phyloP scores from a whole-genome alignment of 2,888 invertebrate species.

The Harpagoxenus sublaevis region DNA sequence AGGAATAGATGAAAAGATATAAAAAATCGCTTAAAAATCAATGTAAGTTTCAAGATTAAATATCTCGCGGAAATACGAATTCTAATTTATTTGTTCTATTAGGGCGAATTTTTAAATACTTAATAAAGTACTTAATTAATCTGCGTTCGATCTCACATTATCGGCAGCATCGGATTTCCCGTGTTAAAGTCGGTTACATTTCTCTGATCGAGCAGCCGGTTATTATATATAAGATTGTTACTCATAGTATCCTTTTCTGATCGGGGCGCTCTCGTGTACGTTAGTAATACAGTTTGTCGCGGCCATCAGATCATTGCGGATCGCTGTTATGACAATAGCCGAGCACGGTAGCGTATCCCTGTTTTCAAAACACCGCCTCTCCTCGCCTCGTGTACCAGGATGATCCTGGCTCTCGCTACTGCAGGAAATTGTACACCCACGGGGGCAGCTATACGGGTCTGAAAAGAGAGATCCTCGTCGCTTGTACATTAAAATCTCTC shows the following conservation, averaged over 20 bases:
- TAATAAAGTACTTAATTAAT: background rate
- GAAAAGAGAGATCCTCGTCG: constrained; percentile 36
- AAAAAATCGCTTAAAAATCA: background rate
- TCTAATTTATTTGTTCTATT: background rate
- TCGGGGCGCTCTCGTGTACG: constrained; percentile 14
- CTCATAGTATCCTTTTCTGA: constrained; percentile 21
- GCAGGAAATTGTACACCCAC: constrained; percentile 48
- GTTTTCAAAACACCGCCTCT: constrained; percentile 73
- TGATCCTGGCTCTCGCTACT: constrained; percentile 39
- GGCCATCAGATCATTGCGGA: constrained; percentile 69
- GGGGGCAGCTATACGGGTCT: background rate
- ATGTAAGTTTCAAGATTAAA: background rate
- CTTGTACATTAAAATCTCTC: constrained; percentile 33
- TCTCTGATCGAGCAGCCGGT: constrained; percentile 14
- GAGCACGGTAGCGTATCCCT: constrained; percentile 67
- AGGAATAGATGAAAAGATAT: background rate
- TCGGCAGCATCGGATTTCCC: constrained; percentile 2
- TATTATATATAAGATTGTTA: constrained; percentile 22
- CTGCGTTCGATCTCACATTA: constrained; percentile 2
- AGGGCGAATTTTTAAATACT: background rate
- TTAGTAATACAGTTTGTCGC: constrained; percentile 59
- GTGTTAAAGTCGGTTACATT: background rate
- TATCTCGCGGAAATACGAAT: background rate
- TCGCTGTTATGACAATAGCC: constrained; percentile 76
- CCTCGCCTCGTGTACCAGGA: constrained; percentile 22